Evolutionary conservation across 1,140 invertebrate genomes (phyloP).

Genomic region (Drosophila sp.): DNA sequence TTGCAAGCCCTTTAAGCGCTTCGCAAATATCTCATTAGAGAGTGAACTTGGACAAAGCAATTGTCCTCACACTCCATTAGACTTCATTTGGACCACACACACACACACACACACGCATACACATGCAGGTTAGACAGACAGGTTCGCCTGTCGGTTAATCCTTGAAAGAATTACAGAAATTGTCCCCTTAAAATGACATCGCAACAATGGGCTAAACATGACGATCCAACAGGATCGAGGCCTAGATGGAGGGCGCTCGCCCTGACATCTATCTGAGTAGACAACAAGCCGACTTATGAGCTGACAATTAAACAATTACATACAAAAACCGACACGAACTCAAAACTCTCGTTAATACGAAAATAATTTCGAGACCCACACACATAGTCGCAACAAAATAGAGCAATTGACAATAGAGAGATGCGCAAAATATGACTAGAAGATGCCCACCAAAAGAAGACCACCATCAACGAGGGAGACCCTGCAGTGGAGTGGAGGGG

Average conservation of each 20-base stretch:
- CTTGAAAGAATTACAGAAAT: constrained; percentile 50
- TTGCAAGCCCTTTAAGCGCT: not conserved
- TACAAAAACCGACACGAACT: constrained; percentile 65
- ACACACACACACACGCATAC: constrained; percentile 23
- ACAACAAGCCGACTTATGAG: constrained; percentile 57
- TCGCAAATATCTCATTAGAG: constrained; percentile 15
- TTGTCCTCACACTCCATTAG: constrained; percentile 47
- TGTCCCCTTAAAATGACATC: constrained; percentile 61
- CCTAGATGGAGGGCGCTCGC: constrained; percentile 35
- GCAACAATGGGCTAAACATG: constrained; percentile 53
- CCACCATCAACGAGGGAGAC: constrained; percentile 56
- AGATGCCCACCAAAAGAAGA: constrained; percentile 28
- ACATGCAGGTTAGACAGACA: constrained; percentile 35
- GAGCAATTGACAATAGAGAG: constrained; percentile 73
- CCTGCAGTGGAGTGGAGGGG: not conserved
- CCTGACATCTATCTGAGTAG: constrained; percentile 15
- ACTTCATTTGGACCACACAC: constrained; percentile 62
- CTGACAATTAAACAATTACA: constrained; percentile 80
- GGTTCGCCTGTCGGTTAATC: constrained; percentile 59
- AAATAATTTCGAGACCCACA: constrained; percentile 70
- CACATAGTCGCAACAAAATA: constrained; percentile 60
- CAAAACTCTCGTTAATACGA: constrained; percentile 72
- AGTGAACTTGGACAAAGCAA: constrained; percentile 11
- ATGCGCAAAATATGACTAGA: constrained; percentile 69
- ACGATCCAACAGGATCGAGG: constrained; percentile 26